phyloP scores from a whole-genome alignment of 2,888 invertebrate genomes.

The Synanthedon formicaeformis region DNA sequence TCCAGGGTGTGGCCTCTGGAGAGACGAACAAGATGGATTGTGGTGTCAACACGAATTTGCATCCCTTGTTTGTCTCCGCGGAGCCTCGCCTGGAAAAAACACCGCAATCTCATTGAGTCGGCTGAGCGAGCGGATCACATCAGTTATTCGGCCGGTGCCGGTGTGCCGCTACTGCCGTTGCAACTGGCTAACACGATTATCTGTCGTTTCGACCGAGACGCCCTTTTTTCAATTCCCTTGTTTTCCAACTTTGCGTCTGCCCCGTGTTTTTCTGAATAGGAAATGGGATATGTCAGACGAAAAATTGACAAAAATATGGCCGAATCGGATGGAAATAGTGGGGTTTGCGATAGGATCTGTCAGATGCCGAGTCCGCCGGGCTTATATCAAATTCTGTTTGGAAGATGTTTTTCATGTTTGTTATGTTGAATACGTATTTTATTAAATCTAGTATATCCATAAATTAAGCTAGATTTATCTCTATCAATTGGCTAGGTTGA shows the following conservation, averaged over 20 bases:
- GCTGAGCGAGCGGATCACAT: constrained; percentile 54
- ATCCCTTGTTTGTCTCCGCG: constrained; percentile 67
- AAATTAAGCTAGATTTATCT: no score
- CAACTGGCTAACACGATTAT: constrained; percentile 68
- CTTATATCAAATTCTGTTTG: constrained; percentile 40
- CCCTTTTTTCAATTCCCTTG: constrained; percentile 65
- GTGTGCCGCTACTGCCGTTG: constrained; percentile 23
- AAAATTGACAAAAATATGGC: constrained; percentile 69
- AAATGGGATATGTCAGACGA: constrained; percentile 69
- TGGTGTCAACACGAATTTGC: constrained; percentile 70
- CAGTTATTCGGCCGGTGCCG: constrained; percentile 45
- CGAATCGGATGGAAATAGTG: constrained; percentile 59
- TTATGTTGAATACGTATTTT: neutral
- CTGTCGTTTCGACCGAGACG: constrained; percentile 63
- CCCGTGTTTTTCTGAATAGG: constrained; percentile 66
- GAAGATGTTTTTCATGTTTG: constrained; percentile 50
- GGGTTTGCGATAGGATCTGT: constrained; percentile 61
- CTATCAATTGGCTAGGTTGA: no score
- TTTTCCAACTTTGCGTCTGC: constrained; percentile 66
- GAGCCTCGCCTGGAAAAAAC: constrained; percentile 58
- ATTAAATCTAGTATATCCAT: neutral
- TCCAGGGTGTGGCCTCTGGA: constrained; percentile 57
- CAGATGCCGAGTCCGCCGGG: constrained; percentile 30
- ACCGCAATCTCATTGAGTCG: constrained; percentile 65
- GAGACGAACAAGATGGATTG: constrained; percentile 69